phyloP scores from a whole-genome alignment of 2,113 vertebrate species.

The Carassius carassius region DNA sequence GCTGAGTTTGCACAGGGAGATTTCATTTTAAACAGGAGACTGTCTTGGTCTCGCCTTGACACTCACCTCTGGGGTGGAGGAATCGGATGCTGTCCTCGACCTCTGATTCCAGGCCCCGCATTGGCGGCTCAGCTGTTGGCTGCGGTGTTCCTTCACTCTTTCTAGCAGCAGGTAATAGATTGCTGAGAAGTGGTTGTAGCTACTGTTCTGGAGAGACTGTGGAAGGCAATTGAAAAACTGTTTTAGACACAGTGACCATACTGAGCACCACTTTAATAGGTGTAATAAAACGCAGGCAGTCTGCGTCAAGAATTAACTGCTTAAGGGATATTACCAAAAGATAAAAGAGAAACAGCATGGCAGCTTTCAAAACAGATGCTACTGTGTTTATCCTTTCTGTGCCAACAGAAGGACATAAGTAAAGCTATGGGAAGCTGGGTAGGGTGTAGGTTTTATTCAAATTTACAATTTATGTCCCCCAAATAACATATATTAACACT shows the following conservation, averaged over 20 bases:
- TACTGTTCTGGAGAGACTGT: constrained; percentile 92
- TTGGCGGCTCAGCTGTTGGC: constrained; percentile 76
- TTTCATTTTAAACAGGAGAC: constrained; percentile 37
- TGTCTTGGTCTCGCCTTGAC: background rate
- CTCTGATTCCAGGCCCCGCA: constrained; percentile 76
- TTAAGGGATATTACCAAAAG: constrained; percentile 24
- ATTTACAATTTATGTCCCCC: constrained; percentile 3
- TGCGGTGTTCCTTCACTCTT: constrained; percentile 84
- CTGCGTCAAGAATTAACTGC: constrained; percentile 25
- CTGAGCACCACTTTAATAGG: background rate
- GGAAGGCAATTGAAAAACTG: constrained; percentile 27
- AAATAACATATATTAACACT: constrained; percentile 9
- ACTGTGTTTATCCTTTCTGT: constrained; percentile 46
- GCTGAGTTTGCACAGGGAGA: constrained; percentile 28
- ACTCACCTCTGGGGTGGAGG: constrained; percentile 82
- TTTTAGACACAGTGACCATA: background rate
- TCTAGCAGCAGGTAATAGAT: constrained; percentile 97
- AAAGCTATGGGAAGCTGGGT: background rate
- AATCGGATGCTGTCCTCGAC: constrained; percentile 78
- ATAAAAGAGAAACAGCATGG: constrained; percentile 6
- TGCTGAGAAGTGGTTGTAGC: constrained; percentile 96
- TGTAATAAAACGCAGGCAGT: constrained; percentile 18
- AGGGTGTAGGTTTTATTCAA: constrained; percentile 27
- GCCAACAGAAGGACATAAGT: constrained; percentile 30
- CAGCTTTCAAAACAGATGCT: constrained; percentile 49